phyloP scores from a whole-genome alignment of 2,888 invertebrate species.

The Rhagonycha fulva region DNA sequence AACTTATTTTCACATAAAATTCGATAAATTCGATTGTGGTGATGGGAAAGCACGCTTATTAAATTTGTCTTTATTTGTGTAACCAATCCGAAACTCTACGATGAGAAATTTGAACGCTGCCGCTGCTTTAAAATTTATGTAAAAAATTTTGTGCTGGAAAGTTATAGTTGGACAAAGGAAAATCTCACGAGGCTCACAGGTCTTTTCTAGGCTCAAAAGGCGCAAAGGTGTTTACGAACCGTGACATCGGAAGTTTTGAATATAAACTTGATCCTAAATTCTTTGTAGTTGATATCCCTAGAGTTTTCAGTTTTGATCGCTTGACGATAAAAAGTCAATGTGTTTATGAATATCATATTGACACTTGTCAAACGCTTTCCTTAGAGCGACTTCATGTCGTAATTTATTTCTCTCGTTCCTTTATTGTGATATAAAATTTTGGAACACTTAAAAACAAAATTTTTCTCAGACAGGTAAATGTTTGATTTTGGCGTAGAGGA shows the following conservation, averaged over 20 bases:
- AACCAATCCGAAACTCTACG: not conserved
- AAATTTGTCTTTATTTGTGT: not conserved
- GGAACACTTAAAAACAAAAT: not conserved
- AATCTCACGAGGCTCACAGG: conserved; percentile 30
- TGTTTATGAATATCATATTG: not conserved
- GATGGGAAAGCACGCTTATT: not conserved
- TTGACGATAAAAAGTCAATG: not conserved
- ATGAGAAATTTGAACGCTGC: not conserved
- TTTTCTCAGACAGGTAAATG: not conserved
- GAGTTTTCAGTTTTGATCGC: conserved; percentile 23
- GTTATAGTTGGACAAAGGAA: conserved; percentile 19
- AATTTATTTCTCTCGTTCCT: not conserved
- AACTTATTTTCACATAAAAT: not conserved
- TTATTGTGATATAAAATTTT: not conserved
- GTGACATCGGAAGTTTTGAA: conserved; percentile 36
- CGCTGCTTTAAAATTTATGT: conserved; percentile 13
- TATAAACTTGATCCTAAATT: conserved; percentile 34
- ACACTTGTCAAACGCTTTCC: not conserved
- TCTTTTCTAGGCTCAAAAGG: conserved; percentile 28
- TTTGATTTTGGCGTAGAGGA: conserved; percentile 7
- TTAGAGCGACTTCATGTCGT: not conserved
- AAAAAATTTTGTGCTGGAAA: conserved; percentile 9
- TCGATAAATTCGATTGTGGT: not conserved
- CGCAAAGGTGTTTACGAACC: conserved; percentile 34
- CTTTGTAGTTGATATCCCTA: conserved; percentile 25